phyloP scores from a whole-genome alignment of 1,140 invertebrate species.

The Wasmannia auropunctata region DNA sequence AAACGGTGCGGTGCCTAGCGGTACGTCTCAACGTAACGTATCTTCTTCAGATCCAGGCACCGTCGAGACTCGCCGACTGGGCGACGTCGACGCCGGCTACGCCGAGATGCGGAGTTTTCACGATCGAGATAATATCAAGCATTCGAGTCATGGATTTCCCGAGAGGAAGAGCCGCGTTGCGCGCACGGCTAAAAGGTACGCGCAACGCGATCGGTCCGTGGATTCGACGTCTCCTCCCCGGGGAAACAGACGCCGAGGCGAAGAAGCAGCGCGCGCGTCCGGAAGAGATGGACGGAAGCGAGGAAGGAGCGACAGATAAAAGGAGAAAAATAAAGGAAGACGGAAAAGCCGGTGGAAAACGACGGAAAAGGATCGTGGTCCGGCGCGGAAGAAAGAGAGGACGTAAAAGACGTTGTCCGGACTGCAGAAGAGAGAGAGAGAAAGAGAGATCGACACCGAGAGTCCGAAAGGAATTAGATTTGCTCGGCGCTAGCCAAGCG shows the following conservation, averaged over 20 bases:
- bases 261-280: slow-evolving; percentile 50
- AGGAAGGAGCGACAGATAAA: slow-evolving; percentile 60
- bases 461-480: slow-evolving; percentile 81
- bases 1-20: neutral
- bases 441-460: slow-evolving; percentile 58
- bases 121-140: slow-evolving; percentile 71
- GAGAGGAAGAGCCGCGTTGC: slow-evolving; percentile 64
- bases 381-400: neutral
- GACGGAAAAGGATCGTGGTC: slow-evolving; percentile 25
- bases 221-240: slow-evolving; percentile 69
- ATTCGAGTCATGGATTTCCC: slow-evolving; percentile 73
- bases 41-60: neutral
- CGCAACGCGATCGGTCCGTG: slow-evolving; percentile 68
- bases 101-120: slow-evolving; percentile 55
- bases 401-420: slow-evolving; percentile 51
- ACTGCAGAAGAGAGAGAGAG: slow-evolving; percentile 44
- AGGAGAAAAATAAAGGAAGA: slow-evolving; percentile 44
- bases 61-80: slow-evolving; percentile 45
- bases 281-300: slow-evolving; percentile 29
- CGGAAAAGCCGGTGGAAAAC: slow-evolving; percentile 25
- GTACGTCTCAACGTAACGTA: neutral
- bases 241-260: slow-evolving; percentile 61
- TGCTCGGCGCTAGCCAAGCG: slow-evolving; percentile 81
- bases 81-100: slow-evolving; percentile 37
- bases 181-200: slow-evolving; percentile 63